Percentiles rank a stretch among this genome's conserved stretches.
Evolutionary conservation across 1,140 invertebrate species (phyloP).

Genomic region (Pararge aegeria): DNA sequence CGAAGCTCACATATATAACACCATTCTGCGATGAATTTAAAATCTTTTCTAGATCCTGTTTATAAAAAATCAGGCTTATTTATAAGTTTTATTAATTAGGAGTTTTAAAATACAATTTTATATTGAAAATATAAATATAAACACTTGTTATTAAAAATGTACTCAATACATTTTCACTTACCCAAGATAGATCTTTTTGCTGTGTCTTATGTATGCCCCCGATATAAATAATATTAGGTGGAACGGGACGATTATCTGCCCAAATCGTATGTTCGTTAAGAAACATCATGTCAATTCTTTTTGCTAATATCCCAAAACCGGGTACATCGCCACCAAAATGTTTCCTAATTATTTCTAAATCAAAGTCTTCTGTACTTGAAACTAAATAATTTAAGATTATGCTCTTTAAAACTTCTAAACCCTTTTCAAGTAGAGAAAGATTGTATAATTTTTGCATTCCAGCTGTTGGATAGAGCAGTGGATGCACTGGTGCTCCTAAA

Average conservation of each 20-base stretch:
- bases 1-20: constrained; percentile 42
- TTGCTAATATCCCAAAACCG: constrained; percentile 57
- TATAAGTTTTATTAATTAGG: too few relatives aligned
- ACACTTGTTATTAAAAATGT: too few relatives aligned
- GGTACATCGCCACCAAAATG: constrained; percentile 63
- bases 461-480: constrained; percentile 20
- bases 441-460: constrained; percentile 24
- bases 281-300: constrained; percentile 78
- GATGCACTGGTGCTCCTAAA: constrained; percentile 66
- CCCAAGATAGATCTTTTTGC: constrained; percentile 47
- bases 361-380: constrained; percentile 12
- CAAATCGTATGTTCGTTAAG: constrained; percentile 72
- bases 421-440: constrained; percentile 39
- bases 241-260: constrained; percentile 59
- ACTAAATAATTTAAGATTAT: constrained; percentile 8
- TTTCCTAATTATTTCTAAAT: constrained; percentile 27
- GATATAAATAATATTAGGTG: constrained; percentile 69
- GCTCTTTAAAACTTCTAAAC: constrained; percentile 34
- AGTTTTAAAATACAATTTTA: too few relatives aligned
- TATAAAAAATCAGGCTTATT: neutral
- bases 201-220: constrained; percentile 73
- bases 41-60: constrained; percentile 23
- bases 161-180: too few relatives aligned
- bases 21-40: constrained; percentile 36
- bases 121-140: too few relatives aligned